phyloP scores from a whole-genome alignment of 2,797 vertebrate genomes.

The Rhinichthys osculus region DNA sequence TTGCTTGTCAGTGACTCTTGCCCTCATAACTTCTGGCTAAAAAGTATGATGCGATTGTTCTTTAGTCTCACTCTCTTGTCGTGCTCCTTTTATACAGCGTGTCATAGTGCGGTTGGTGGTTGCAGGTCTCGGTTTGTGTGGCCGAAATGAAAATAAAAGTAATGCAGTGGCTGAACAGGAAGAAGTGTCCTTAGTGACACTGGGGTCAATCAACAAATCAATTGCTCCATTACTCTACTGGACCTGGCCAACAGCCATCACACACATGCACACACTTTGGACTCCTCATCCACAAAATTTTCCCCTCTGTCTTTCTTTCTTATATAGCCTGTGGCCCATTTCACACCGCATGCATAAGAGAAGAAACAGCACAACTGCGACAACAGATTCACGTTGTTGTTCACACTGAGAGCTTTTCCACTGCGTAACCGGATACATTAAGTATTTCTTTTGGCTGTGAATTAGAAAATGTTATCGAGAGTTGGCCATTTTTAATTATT shows the following conservation, averaged over 20 bases:
- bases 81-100: neutral
- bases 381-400: neutral
- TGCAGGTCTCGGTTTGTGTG: constrained; percentile 19
- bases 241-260: constrained; percentile 70
- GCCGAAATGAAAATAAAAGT: constrained; percentile 61
- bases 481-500: neutral
- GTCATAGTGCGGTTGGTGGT: neutral
- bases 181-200: constrained; percentile 52
- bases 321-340: neutral
- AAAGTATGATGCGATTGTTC: neutral
- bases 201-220: constrained; percentile 76
- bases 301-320: neutral
- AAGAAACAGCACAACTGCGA: neutral
- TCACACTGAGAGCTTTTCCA: neutral
- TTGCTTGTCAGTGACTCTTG: neutral
- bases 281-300: constrained; percentile 13
- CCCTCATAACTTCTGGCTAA: neutral
- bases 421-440: neutral
- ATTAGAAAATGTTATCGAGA: neutral
- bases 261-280: constrained; percentile 41
- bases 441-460: neutral
- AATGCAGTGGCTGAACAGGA: constrained; percentile 67
- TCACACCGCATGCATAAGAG: neutral
- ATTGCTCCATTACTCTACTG: constrained; percentile 70
- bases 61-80: neutral